These are phyloP conservation scores for Sipunculus nudus DNA, from an alignment of 2,888 invertebrate genomes.

Conservation along the genomic window DNA sequence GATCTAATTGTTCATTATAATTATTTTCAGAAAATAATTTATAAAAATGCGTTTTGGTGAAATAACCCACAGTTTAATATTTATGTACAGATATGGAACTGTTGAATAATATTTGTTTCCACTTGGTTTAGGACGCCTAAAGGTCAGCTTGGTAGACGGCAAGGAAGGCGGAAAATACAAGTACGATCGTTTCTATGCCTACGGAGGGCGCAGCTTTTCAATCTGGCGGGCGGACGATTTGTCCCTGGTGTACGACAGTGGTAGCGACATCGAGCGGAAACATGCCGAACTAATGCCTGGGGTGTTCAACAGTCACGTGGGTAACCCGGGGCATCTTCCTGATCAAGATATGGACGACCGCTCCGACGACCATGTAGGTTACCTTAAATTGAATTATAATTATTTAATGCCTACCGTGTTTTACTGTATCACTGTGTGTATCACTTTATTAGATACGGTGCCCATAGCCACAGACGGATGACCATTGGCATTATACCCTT, in stretches of 20 bases:
- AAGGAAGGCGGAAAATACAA: slow-evolving; percentile 5
- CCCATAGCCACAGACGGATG: no score
- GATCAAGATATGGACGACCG: slow-evolving; percentile 14
- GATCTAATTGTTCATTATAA: no score
- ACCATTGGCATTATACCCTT: no score
- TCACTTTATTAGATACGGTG: no score
- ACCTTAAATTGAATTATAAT: no score
- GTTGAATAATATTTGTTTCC: not conserved
- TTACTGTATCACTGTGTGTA: no score
- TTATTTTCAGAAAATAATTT: no score
- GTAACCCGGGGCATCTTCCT: not conserved
- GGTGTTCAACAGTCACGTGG: slow-evolving; percentile 27
- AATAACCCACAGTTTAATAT: no score
- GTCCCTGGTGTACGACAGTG: slow-evolving; percentile 8
- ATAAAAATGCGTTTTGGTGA: no score
- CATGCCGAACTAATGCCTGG: slow-evolving; percentile 14
- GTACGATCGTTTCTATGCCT: slow-evolving; percentile 10
- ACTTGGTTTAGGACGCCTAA: slow-evolving; percentile 12
- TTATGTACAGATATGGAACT: slow-evolving; percentile 6
- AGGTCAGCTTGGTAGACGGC: slow-evolving; percentile 23
- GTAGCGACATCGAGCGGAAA: slow-evolving; percentile 5
- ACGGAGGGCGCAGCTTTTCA: slow-evolving; percentile 12
- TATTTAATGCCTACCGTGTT: no score
- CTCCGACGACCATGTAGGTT: slow-evolving; percentile 35
- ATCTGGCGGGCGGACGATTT: slow-evolving; percentile 8